phyloP scores from a whole-genome alignment of 2,797 vertebrate genomes.

The Pangasius djambal region DNA sequence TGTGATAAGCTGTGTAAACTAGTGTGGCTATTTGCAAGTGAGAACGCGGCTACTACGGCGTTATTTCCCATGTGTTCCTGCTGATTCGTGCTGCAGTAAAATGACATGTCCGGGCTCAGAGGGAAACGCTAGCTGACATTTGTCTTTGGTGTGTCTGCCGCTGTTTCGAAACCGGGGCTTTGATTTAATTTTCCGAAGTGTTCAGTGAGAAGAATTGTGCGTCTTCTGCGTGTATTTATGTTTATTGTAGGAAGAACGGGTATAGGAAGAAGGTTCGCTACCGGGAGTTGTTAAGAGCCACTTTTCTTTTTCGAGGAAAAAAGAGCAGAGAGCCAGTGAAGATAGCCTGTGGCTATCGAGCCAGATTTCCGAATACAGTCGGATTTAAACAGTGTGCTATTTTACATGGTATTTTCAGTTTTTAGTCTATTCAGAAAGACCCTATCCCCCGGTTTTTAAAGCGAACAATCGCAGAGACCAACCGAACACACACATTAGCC shows the following conservation, averaged over 20 bases:
- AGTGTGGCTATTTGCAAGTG: constrained; percentile 47
- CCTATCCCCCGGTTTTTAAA: no score
- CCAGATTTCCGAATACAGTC: neutral
- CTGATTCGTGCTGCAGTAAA: constrained; percentile 41
- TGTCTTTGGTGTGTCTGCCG: neutral
- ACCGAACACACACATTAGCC: constrained; percentile 19
- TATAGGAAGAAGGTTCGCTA: neutral
- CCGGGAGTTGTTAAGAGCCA: constrained; percentile 10
- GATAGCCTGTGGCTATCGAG: neutral
- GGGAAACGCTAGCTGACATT: constrained; percentile 26
- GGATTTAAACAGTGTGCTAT: neutral
- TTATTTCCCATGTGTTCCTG: constrained; percentile 44
- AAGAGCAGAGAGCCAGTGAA: neutral
- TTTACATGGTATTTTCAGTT: neutral
- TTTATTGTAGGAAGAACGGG: constrained; percentile 43
- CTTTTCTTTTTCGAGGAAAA: constrained; percentile 15
- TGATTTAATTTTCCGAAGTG: constrained; percentile 14
- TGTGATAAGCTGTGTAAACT: constrained; percentile 44
- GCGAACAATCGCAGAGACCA: neutral
- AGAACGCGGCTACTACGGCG: constrained; percentile 14
- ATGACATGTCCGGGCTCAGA: neutral
- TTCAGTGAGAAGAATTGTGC: neutral
- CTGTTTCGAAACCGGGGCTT: constrained; percentile 1
- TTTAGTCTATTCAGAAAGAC: neutral
- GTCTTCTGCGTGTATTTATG: neutral